Evolutionary conservation across 2,797 vertebrate species (phyloP), one percentile per base, ranked within the genome.

Genomic region (Melanotaenia boesemani): DNA sequence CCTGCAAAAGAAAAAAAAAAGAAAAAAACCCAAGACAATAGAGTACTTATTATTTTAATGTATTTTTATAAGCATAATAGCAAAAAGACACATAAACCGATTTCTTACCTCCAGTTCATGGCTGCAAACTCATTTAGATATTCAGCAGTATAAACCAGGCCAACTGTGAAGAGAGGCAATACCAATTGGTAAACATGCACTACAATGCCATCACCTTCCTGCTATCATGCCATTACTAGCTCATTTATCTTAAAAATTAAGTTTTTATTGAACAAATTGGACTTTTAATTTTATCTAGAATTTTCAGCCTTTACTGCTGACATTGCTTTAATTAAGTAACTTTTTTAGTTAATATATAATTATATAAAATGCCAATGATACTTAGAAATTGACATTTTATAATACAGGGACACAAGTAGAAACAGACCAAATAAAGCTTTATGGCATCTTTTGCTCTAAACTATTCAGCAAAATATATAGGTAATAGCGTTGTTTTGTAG

Each of bases 101-200:
- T 2, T 0, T 37, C 63, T 88, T 85, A 97, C 98, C 95, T 96
- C 98, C 97, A 99, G 87, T 99, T 97, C 94, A 95, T 94, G 2
- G 98, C 98, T 37, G 97, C 98, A 36, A 95, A 58, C 90, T 99
- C 98, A 71, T 99, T 99, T 64, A 99, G 92, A 76, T 99, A 96
- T 81, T 99, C 98, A 28, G 98, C 97, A 1, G 93, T 95, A 55
- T 93, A 98, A 63, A 99, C 97, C 77, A 99, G 86, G 8, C 61
- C 87, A 30, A 96, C 98, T 99, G 83, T n/a, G 52, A 56, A 94
- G 88, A 93, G 34, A 96, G 67, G n/a, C 0, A 67, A 16, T 13
- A 22, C 58, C 15, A 65, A 22, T 16, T 26, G 11, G 41, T 44
- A 6, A 57, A 46, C 59, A 62, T 12, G 0, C n/a, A 39, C n/a